A percentile compares a stretch with the other conserved stretches of the same genome.
Conservation (phyloP, 2,113 vertebrate species). For the Zonotrichia leucophrys region DNA sequence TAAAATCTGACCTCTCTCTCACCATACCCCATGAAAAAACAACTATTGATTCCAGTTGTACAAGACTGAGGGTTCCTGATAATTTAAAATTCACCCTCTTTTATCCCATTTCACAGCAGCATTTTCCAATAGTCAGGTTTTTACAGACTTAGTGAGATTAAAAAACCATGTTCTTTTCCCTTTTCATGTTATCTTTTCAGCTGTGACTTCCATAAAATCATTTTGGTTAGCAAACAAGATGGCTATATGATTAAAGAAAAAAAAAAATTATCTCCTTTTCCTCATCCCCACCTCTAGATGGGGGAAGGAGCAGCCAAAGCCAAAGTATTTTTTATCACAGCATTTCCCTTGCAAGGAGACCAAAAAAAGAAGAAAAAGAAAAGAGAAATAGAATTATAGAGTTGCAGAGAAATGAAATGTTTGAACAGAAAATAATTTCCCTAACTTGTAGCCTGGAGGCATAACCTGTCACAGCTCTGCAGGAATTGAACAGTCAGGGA, state of each 20-base stretch:
- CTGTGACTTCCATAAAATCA: conserved; percentile 24
- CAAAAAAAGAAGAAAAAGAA: neutral
- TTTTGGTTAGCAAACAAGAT: conserved; percentile 53
- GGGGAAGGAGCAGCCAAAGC: neutral
- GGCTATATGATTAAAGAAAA: conserved; percentile 38
- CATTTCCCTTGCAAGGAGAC: neutral
- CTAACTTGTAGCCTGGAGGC: conserved; percentile 65
- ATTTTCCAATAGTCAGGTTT: conserved; percentile 8
- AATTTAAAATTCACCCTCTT: neutral
- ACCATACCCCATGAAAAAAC: neutral
- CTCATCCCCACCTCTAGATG: neutral
- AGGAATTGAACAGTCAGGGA: conserved; percentile 64
- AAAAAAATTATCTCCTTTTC: conserved; percentile 16
- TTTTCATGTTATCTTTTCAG: neutral
- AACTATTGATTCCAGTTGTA: neutral
- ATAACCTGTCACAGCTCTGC: conserved; percentile 67
- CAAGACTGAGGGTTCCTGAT: neutral
- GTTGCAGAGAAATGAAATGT: conserved; percentile 68
- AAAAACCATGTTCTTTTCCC: neutral
- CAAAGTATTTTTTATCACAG: neutral
- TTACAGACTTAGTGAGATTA: conserved; percentile 6
- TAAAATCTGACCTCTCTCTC: neutral
- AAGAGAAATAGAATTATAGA: conserved; percentile 47
- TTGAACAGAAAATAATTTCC: conserved; percentile 75
- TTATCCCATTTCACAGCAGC: neutral